These are phyloP conservation scores for Acromyrmex charruanus DNA, from an alignment of 1,140 invertebrate genomes.

Conservation along the genomic window DNA sequence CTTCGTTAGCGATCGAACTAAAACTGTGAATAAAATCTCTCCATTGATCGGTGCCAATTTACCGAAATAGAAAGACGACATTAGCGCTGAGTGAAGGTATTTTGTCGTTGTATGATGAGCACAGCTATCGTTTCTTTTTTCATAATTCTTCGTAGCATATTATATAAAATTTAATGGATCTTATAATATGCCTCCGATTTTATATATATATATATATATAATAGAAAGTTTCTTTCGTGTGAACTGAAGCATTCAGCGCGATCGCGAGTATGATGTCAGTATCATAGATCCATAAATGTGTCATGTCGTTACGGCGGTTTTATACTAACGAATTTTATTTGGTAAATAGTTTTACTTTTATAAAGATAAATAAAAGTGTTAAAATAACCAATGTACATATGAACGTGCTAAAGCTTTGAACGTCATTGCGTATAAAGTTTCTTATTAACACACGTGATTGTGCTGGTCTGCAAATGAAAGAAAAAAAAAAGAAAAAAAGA, in stretches of 20 bases:
- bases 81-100: constrained; percentile 24
- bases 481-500: constrained; percentile 34
- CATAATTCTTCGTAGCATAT: constrained; percentile 69
- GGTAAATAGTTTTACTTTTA: constrained; percentile 83
- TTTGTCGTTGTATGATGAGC: constrained; percentile 40
- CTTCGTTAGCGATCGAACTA: constrained; percentile 11
- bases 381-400: constrained; percentile 77
- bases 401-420: constrained; percentile 77
- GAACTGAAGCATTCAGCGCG: constrained; percentile 38
- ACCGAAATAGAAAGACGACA: constrained; percentile 37
- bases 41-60: constrained; percentile 55
- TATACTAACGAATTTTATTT: constrained; percentile 81
- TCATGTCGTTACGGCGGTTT: constrained; percentile 74
- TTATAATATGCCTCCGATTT: constrained; percentile 27
- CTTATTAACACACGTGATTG: constrained; percentile 74
- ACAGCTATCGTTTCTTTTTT: constrained; percentile 62
- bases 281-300: constrained; percentile 70
- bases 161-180: constrained; percentile 63
- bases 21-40: constrained; percentile 39
- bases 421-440: constrained; percentile 71
- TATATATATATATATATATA: not conserved
- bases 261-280: constrained; percentile 50
- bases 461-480: constrained; percentile 36
- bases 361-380: constrained; percentile 73
- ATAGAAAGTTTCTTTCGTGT: constrained; percentile 31